phyloP scores from a whole-genome alignment of 2,113 vertebrate species.

The Cyprinodon tularosa region DNA sequence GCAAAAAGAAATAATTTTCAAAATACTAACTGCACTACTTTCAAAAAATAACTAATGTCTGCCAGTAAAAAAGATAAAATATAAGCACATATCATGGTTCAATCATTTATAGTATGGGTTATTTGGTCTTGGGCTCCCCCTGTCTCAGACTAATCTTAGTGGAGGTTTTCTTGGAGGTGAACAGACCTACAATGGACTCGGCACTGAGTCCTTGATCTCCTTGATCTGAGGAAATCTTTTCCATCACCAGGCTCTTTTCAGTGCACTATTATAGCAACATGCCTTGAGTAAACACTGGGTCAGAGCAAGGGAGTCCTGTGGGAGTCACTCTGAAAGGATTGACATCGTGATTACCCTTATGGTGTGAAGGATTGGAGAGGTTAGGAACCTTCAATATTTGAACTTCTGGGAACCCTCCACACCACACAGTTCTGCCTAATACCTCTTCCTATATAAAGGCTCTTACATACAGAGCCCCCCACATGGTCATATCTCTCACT shows the following conservation, averaged over 20 bases:
- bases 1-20: background rate
- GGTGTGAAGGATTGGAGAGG: slow-evolving; percentile 72
- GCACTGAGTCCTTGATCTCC: slow-evolving; percentile 48
- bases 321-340: slow-evolving; percentile 73
- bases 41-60: background rate
- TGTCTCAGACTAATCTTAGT: background rate
- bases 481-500: slow-evolving; percentile 53
- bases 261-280: slow-evolving; percentile 55
- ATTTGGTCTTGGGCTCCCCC: background rate
- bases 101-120: slow-evolving; percentile 3
- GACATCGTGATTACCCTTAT: slow-evolving; percentile 77
- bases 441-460: slow-evolving; percentile 51
- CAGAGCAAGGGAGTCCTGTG: slow-evolving; percentile 53
- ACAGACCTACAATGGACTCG: slow-evolving; percentile 19
- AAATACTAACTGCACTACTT: background rate
- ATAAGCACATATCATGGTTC: background rate
- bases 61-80: background rate
- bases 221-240: slow-evolving; percentile 59
- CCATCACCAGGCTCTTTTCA: slow-evolving; percentile 58
- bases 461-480: slow-evolving; percentile 49
- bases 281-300: slow-evolving; percentile 68
- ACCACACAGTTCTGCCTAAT: slow-evolving; percentile 55
- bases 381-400: slow-evolving; percentile 78
- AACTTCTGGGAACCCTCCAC: slow-evolving; percentile 62
- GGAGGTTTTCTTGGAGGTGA: slow-evolving; percentile 33